These are phyloP conservation scores for Cotesia glomerata DNA, from an alignment of 1,140 invertebrate species.

Conservation along the genomic window DNA sequence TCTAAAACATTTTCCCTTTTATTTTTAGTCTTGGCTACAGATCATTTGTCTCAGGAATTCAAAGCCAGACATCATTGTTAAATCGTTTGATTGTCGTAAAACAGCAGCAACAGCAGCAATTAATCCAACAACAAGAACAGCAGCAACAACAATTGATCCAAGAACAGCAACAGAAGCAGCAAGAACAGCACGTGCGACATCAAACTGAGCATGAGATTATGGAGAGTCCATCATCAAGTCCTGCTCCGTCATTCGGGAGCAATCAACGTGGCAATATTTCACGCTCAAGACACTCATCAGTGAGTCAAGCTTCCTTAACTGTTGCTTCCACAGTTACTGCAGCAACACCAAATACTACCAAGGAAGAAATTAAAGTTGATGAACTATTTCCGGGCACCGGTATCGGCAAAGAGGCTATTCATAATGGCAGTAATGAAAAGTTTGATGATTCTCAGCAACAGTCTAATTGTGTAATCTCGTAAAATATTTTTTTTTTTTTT, in stretches of 20 bases:
- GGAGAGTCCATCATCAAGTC: constrained; percentile 55
- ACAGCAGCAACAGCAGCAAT: constrained; percentile 55
- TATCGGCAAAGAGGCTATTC: too few species aligned
- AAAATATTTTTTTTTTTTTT: too few species aligned
- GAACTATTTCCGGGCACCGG: too few species aligned
- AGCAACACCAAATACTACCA: constrained; percentile 40
- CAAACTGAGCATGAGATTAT: constrained; percentile 53
- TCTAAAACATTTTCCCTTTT: constrained; percentile 19
- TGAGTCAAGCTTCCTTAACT: constrained; percentile 53
- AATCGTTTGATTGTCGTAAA: constrained; percentile 62
- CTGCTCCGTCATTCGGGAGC: constrained; percentile 50
- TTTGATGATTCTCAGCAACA: too few species aligned
- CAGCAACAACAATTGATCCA: constrained; percentile 57
- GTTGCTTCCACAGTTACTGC: constrained; percentile 51
- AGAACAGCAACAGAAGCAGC: constrained; percentile 39
- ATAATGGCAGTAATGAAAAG: too few species aligned
- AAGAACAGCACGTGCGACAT: neutral
- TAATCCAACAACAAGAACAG: constrained; percentile 22
- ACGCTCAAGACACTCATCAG: constrained; percentile 54
- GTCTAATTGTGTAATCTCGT: too few species aligned
- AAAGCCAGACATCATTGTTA: constrained; percentile 66
- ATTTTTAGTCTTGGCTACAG: constrained; percentile 56
- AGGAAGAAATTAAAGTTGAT: neutral
- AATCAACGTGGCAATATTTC: constrained; percentile 51
- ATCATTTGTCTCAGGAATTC: constrained; percentile 68